These are phyloP conservation scores for Dipodomys stephensi DNA, from an alignment of 2,113 vertebrate species.

Conservation along the genomic window DNA sequence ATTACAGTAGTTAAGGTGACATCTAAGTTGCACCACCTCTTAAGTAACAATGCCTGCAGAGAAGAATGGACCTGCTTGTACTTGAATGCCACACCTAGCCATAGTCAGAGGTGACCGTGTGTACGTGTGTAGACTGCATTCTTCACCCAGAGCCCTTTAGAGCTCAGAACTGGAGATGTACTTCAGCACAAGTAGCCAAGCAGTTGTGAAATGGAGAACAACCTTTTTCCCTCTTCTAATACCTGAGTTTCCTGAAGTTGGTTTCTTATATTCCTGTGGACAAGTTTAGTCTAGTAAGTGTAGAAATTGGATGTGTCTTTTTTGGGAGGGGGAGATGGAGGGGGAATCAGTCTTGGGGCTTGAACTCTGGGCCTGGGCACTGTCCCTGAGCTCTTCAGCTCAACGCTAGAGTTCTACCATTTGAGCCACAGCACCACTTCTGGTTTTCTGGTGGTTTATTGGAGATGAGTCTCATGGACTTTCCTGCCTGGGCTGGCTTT, in stretches of 20 bases:
- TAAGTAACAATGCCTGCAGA: slow-evolving; percentile 75
- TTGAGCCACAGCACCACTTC: too few species aligned
- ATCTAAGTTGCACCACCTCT: slow-evolving; percentile 71
- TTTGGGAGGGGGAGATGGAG: too few species aligned
- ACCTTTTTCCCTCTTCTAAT: slow-evolving; percentile 60
- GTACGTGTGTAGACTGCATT: slow-evolving; percentile 74
- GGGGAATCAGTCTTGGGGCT: too few species aligned
- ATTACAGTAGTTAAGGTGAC: slow-evolving; percentile 62
- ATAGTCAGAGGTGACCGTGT: too few species aligned
- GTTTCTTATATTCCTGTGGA: not conserved
- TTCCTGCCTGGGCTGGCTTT: too few species aligned
- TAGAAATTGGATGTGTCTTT: too few species aligned
- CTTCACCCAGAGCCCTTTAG: slow-evolving; percentile 78
- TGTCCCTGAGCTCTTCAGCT: too few species aligned
- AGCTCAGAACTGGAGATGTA: slow-evolving; percentile 67
- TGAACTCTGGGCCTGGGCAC: too few species aligned
- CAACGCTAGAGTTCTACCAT: too few species aligned
- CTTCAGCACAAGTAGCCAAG: slow-evolving; percentile 79
- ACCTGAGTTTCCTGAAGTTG: not conserved
- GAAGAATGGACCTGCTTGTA: not conserved
- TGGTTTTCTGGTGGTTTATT: too few species aligned
- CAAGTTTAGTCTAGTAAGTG: not conserved
- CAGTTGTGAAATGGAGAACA: slow-evolving; percentile 69
- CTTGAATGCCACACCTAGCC: too few species aligned
- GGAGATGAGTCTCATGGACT: too few species aligned